Base-by-base conservation (phyloP, 2,797 vertebrate genomes). In the Sebastes aleutianus region DNA sequence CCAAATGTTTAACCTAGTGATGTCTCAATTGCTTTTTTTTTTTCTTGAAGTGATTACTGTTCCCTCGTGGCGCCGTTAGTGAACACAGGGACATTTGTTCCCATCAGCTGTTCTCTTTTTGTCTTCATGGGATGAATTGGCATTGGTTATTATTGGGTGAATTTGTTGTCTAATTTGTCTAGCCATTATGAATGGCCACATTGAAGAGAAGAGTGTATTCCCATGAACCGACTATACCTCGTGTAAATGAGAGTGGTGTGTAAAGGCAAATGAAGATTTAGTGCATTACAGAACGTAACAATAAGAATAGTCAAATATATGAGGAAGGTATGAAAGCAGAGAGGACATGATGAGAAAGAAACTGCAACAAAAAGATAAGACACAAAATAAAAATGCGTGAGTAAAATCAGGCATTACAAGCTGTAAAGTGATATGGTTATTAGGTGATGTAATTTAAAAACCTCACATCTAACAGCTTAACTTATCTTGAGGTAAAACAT, bases 111-210 rank as follows among this genome's bases (percentile, higher is more conserved):
- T 85, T 90, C 69, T 68, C 47, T 36, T 81, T 88, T 81, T 88
- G 70, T 88, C 85, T 85, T 83, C 74, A 34, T 58, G 72, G 88
- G 77, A 79, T 89, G 86, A 90, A 91, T 86, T 87, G 84, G 84
- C 74, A 74, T 29, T 69, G 83, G 85, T 78, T 78, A 80, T 81
- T 73, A 85, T 89, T 89, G 85, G 90, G 82, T 72, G 86, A 90
- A 88, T 87, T 82, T 84, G 88, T 84, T 78, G 84, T 91, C 89
- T 91, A 88, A 91, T 91, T 90, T 91, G 89, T 94, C 87, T 83
- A n/a, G 83, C 74, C 80, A 3, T 78, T 73, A 86, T 93, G 91
- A 92, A 93, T 92, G 85, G 83, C 18, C 61, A 56, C 85, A 92
- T 88, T 93, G 85, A 92, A 70, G 71, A 75, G 29, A 66, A 50